Evolutionary conservation across 1,140 invertebrate species (phyloP).

Genomic region (Centruroides sculpturatus): DNA sequence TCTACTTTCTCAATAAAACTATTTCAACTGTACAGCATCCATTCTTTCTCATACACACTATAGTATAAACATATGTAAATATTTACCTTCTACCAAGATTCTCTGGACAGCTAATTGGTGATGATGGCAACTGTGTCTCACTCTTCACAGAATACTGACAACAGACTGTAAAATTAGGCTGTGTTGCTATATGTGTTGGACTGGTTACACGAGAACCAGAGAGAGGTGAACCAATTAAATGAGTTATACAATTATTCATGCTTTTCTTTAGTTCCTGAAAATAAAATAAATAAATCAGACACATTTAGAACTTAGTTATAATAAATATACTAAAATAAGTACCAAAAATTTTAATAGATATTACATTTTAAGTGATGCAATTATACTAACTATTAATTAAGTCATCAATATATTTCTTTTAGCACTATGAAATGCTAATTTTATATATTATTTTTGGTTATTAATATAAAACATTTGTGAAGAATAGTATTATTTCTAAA

Average conservation of each 20-base stretch:
- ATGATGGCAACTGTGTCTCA: background rate
- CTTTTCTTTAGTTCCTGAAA: constrained; percentile 43
- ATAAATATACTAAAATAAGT: too few species aligned
- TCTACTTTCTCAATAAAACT: too few species aligned
- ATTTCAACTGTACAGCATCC: background rate
- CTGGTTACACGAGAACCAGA: background rate
- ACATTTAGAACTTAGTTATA: too few species aligned
- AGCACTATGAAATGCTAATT: too few species aligned
- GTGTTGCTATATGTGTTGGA: background rate
- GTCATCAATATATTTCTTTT: too few species aligned
- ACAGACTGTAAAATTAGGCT: constrained; percentile 24
- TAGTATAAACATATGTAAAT: background rate
- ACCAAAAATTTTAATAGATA: too few species aligned
- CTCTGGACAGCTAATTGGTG: background rate
- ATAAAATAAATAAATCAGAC: background rate
- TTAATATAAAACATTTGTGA: too few species aligned
- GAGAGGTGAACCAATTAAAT: constrained; percentile 49
- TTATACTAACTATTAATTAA: too few species aligned
- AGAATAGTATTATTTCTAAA: too few species aligned
- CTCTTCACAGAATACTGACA: constrained; percentile 18
- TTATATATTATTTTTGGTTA: too few species aligned
- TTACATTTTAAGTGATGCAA: too few species aligned
- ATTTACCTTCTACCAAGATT: background rate
- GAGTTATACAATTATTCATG: constrained; percentile 60
- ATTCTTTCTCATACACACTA: background rate